Base-by-base conservation (phyloP, 2,888 invertebrate genomes). In the Drosophila pegasa region DNA sequence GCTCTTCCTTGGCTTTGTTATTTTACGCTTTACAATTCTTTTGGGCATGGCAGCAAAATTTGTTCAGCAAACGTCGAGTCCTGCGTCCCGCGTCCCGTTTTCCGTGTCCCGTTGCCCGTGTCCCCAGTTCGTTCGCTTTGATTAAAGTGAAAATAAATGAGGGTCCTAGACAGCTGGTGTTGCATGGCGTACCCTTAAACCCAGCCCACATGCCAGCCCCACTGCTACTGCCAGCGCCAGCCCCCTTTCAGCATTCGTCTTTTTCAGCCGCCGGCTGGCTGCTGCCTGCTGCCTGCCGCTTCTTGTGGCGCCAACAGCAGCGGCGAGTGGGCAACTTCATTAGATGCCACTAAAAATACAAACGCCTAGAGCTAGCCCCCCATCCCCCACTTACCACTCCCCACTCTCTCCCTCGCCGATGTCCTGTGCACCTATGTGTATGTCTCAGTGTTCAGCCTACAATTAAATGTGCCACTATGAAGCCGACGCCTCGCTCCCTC, bases 121-220 rank as follows among this genome's bases (percentile, higher is more conserved):
- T 31, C 10, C 12, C 7, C 22, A 4, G 54, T 45, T 86, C 68
- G 80, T 86, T 84, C 69, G 84, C 83, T 83, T 83, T 83, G 83
- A 83, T 83, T 83, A 83, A 83, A 83, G 87, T 84, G 87, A 86
- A 86, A 86, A 83, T 83, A 84, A 83, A 83, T 86, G 83, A 83
- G 87, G 87, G 83, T 87, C 83, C 83, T 82, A 82, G 86, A 78
- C 86, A 82, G 80, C 86, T 82, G 82, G 72, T 80, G 80, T 70
- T 75, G 71, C 77, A 73, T 51, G 37, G 25, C 71, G 37, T 48
- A 48, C 47, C 22, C 63, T 12, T 16, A 37, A 35, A 22, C 60
- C 47, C 33, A 31, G 7, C 16, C 45, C 45, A 9, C 16, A 8
- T 0, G 6, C 31, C 22, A 12, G 2, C 6, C n/a, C 12, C 35